Evolutionary conservation across 2,113 vertebrate genomes (phyloP).

Genomic region (Gallinago undulata): DNA sequence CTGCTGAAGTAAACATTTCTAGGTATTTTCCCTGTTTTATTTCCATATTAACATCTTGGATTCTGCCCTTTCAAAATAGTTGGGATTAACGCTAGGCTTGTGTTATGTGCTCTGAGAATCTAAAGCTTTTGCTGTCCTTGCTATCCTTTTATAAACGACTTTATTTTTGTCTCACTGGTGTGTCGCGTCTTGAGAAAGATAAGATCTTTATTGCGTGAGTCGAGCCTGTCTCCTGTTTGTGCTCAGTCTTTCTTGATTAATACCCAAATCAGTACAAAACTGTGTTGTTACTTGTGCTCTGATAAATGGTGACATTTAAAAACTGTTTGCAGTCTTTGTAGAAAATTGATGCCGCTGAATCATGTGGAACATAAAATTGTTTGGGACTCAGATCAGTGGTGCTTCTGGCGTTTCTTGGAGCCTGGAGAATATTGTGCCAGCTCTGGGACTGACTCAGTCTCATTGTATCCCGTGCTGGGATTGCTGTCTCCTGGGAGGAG

Average conservation of each 20-base stretch:
- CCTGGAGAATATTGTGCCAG: accelerated
- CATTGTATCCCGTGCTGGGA: accelerated
- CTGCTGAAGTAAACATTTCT: not conserved
- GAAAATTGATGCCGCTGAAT: not conserved
- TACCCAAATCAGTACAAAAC: not conserved
- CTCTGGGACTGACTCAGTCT: not conserved
- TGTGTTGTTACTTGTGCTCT: not conserved
- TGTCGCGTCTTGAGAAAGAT: not conserved
- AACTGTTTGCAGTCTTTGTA: not conserved
- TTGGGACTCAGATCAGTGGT: accelerated
- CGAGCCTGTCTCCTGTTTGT: not conserved
- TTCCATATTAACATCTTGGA: not conserved
- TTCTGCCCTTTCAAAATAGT: not conserved
- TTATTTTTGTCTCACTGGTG: not conserved
- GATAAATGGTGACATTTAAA: not conserved
- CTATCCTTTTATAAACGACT: not conserved
- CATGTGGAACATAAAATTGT: not conserved
- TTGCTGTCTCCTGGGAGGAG: not conserved
- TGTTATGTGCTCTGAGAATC: not conserved
- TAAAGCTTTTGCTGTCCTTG: not conserved
- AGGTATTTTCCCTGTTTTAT: not conserved
- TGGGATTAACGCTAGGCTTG: not conserved
- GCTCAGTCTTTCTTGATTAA: not conserved
- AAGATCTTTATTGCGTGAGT: not conserved
- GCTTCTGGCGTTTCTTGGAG: not conserved